phyloP scores from a whole-genome alignment of 2,797 vertebrate genomes.

The Hippocampus kuda region DNA sequence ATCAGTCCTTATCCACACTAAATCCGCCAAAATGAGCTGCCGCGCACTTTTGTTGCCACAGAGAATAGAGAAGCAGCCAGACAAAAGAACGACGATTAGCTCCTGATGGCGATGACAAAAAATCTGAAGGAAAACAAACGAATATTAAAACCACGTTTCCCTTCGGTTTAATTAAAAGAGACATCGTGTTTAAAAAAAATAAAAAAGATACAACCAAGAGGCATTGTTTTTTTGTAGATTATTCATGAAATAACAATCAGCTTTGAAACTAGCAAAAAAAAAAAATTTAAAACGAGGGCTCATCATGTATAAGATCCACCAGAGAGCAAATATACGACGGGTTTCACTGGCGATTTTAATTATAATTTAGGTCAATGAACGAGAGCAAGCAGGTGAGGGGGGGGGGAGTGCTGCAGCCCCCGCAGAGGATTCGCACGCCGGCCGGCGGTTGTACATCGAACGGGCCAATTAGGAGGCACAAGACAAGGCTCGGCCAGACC shows the following conservation, averaged over 20 bases:
- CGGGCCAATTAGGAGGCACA: conserved; percentile 62
- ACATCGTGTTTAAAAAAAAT: background rate
- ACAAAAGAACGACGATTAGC: background rate
- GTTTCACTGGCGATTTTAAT: background rate
- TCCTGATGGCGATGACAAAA: background rate
- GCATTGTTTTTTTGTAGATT: background rate
- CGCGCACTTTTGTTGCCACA: background rate
- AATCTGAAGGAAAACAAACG: background rate
- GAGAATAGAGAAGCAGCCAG: background rate
- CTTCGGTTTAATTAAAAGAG: background rate
- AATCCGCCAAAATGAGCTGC: background rate
- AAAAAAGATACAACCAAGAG: background rate
- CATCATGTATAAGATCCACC: background rate
- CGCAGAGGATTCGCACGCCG: conserved; percentile 43
- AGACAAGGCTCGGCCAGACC: conserved; percentile 43
- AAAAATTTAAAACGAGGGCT: background rate
- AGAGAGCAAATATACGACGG: background rate
- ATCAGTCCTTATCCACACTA: background rate
- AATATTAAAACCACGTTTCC: background rate
- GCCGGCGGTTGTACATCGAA: conserved; percentile 53
- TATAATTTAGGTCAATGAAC: conserved; percentile 2
- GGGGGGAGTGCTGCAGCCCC: background rate
- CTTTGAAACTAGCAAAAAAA: background rate
- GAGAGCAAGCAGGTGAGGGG: background rate
- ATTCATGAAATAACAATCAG: background rate